phyloP scores from a whole-genome alignment of 2,797 vertebrate species.

The Pyrrhura leucotis region DNA sequence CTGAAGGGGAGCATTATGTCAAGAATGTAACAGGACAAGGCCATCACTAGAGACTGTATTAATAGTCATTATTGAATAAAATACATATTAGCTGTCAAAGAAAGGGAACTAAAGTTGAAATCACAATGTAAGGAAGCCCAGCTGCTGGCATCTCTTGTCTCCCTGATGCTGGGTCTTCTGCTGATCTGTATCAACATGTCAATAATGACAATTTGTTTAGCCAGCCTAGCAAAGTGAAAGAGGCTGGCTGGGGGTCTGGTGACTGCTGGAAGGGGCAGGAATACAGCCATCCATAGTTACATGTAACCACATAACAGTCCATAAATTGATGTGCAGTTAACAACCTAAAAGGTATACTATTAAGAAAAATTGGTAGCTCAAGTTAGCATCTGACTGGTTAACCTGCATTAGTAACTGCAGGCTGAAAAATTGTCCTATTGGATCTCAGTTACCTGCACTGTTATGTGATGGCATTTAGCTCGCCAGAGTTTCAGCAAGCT shows the following conservation, averaged over 20 bases:
- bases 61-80: not conserved
- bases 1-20: not conserved
- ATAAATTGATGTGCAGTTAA: not conserved
- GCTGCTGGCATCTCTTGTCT: not conserved
- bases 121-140: not conserved
- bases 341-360: not conserved
- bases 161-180: not conserved
- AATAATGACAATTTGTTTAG: not conserved
- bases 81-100: not conserved
- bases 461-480: not conserved
- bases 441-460: not conserved
- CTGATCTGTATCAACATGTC: not conserved
- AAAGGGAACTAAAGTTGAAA: not conserved
- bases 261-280: not conserved
- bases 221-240: not conserved
- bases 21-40: fast-evolving
- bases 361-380: not conserved
- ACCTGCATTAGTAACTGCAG: not conserved
- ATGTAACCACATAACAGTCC: not conserved
- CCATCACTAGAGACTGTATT: not conserved
- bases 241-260: not conserved
- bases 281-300: not conserved
- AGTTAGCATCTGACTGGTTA: not conserved
- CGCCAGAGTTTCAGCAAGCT: not conserved
- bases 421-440: not conserved